Evolutionary conservation across 1,140 invertebrate species (phyloP), one percentile per base, ranked within the genome.

Genomic region (Gryon sp.): DNA sequence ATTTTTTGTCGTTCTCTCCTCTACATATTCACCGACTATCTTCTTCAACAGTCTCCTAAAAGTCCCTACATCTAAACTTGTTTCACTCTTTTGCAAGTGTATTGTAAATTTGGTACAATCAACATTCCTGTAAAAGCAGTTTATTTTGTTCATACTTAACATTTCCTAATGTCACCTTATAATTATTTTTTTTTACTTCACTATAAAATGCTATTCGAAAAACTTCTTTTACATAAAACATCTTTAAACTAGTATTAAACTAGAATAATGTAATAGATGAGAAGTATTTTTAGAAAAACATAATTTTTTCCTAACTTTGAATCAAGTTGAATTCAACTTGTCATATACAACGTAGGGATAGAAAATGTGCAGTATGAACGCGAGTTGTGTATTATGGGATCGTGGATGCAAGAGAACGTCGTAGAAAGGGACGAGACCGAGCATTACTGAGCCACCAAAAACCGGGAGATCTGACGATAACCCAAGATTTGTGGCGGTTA

Each of bases 391-490:
- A 72, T 77, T 77, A 77, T 72, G 66, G 69, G 69, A 81, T 78
- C 72, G 62, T 55, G 38, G 59, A 43, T 73, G 69, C 63, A 70
- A 45, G 38, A 50, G 73, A 63, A 52, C 73, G 63, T 76, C 48
- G 43, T 28, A 63, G 60, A 52, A 57, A 70, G 73, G 80, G 76
- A 73, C 75, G 77, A 82, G 77, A 79, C 76, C 65, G 45, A 76
- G 81, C 79, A 84, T 84, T 82, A 82, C 82, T 82, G 80, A 80
- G 80, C 81, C 77, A 84, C 84, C 83, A 82, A 86, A 85, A 86
- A 87, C 80, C 80, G 66, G 79, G 74, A 83, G 86, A 87, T 87
- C 72, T 65, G 62, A 65, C 81, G 86, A 87, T 87, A 87, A 81
- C 66, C 28, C 62, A 77, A 84, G 85, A 87, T 87, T 87, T 87